Base-by-base conservation (phyloP, 1,140 invertebrate genomes). In the Bombus soroeensis region DNA sequence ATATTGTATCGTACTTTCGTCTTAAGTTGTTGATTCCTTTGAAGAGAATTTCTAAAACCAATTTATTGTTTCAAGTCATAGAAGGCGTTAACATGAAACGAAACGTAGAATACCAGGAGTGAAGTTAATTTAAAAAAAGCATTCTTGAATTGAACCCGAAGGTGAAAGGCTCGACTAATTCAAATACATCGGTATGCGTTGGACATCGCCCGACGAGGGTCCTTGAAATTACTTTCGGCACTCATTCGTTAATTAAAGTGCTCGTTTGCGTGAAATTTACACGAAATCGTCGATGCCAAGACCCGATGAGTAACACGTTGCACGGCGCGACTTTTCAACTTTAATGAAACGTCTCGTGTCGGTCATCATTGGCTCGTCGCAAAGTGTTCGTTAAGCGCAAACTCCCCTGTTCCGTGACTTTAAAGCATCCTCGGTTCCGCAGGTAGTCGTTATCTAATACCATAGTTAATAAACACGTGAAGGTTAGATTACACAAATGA, bases 401-500 rank as follows among this genome's bases (percentile, higher is more conserved):
- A 78, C 37, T n/a, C 2, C 59, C 9, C 10, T 57, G 12, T 25
- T 9, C 57, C 25, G 22, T 34, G 32, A 34, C 32, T 41, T 41
- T 78, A 25, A 68, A 68, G 32, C 32, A 47, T 78, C 47, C 22
- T 4, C 22, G 18, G 34, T 32, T 39, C 9, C n/a, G 25, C 25
- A 25, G n/a, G 2, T 37, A n/a, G 15, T 43, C 39, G 71, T 64
- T 64, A 57, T 37, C 68, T 59, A 73, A 73, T 81, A 41, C 68
- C 68, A 53, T 13, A 37, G 18, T 81, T 81, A 81, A 76, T 76
- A 83, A 83, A 32, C 59, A n/a, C 41, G 15, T 43, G 34, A 32
- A 18, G 43, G 15, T 66, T 22, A 8, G 34, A 76, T 66, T 76
- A 66, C 71, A 47, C 28, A 15, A 41, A 25, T 37, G 39, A 64